Base-by-base conservation (phyloP, 2,113 vertebrate genomes). In the Hepsetus odoe region DNA sequence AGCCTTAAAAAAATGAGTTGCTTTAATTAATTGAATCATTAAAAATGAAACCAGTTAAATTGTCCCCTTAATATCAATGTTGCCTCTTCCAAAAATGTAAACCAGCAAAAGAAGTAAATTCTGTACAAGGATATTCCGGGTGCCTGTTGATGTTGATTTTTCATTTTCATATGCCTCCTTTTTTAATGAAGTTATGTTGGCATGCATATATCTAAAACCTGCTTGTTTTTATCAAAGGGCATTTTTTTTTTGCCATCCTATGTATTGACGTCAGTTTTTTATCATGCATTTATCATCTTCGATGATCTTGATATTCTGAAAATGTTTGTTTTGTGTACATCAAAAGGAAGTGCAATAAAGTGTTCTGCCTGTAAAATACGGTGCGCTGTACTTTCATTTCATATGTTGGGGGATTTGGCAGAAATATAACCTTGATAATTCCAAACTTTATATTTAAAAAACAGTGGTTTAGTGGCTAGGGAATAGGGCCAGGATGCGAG, bases 261-360 rank as follows among this genome's bases (percentile, higher is more conserved):
- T 81, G 13, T 66, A 65, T 64, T 38, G 40, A 35, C 18, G 38
- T 80, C 24, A 10, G 2, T 20, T 33, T 20, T 14, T 1, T 11
- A 35, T 38, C 49, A 40, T 35, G 1, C 33, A 55, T 55, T 10
- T 77, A 42, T 81, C 59, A 68, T 55, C 10, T 82, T 80, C 69
- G 79, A 83, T 79, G 18, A 38, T 22, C 35, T 3, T 42, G 80
- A 44, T 69, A 67, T 44, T 77, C n/a, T n/a, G n/a, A n/a, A n/a
- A n/a, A n/a, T n/a, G n/a, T 85, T 83, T 87, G 81, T 80, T 87
- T 76, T 88, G 82, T 79, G 65, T 79, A 77, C 62, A 14, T 44
- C 16, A 55, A 80, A 76, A 77, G 79, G 72, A 40, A 88, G 88
- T 91, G 90, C 87, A 92, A 92, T 92, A 91, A 92, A 93, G n/a